Base-by-base conservation (phyloP, 2,113 vertebrate genomes). In the Centropristis striata region DNA sequence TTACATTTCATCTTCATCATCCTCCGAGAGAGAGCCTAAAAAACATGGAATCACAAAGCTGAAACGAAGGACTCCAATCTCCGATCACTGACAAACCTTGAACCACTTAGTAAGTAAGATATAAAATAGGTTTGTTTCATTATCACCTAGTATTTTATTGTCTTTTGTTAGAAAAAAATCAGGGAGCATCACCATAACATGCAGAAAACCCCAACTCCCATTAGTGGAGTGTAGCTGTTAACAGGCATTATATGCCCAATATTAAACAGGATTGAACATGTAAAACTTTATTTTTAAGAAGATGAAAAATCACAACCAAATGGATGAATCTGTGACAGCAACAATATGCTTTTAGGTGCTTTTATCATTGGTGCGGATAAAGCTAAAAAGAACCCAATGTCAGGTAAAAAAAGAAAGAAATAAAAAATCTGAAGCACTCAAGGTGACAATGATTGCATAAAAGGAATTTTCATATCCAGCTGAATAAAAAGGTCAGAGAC, bases 361-460 rank as follows among this genome's bases (percentile, higher is more conserved):
- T 72, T 83, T 81, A 54, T 49, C 13, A 32, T 3, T 21, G 25
- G 21, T 13, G 27, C 16, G 5, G 23, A 46, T 23, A 15, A 66
- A 36, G 14, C 25, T 60, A 55, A 39, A 36, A 66, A 18, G 1
- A 69, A 49, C 1, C 58, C 4, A 10, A 32, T 4, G 69, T 54
- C 39, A 20, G n/a, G 57, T 27, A 42, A 49, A 14, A 18, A 74
- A 47, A 60, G 27, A 61, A 5, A 13, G 55, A 5, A 13, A 51
- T 18, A 32, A 41, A 42, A 36, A 36, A 27, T 32, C 28, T 16
- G 16, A 66, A 53, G 74, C 58, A 86, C 27, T 90, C 81, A 69
- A 74, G 61, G 21, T 89, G 71, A 68, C 51, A 51, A 55, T 57
- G 49, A 70, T 1, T 42, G 23, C 46, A 78, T 61, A 53, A 81